A percentile compares a stretch with the other conserved stretches of the same genome.
phyloP scores from a whole-genome alignment of 2,888 invertebrate species.

The Heteromyza rotundicornis region DNA sequence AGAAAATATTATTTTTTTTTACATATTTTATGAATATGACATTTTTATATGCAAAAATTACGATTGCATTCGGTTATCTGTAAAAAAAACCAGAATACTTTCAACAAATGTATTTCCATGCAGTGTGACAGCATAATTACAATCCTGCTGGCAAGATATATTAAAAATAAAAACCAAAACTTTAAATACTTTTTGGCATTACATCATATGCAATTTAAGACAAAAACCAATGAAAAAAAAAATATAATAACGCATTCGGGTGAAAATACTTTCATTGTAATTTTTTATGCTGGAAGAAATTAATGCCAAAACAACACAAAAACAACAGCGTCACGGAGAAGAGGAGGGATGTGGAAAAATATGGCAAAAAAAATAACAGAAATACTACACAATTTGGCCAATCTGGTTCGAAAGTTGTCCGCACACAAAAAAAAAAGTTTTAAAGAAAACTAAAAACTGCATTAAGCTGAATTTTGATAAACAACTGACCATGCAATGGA shows the following conservation, averaged over 20 bases:
- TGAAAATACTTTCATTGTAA: not conserved
- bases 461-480: not conserved
- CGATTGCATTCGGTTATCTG: no score
- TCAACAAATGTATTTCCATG: not conserved
- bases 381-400: slow-evolving; percentile 14
- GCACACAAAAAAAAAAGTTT: not conserved
- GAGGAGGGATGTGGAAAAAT: slow-evolving; percentile 11
- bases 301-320: not conserved
- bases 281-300: not conserved
- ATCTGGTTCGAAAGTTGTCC: slow-evolving; percentile 22
- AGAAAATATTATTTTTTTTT: no score
- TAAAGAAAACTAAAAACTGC: not conserved
- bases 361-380: no score
- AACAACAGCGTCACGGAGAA: not conserved
- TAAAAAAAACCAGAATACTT: slow-evolving; percentile 14
- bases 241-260: not conserved
- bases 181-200: not conserved
- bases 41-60: no score
- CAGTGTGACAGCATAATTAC: not conserved
- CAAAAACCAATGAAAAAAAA: not conserved
- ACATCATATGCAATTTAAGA: not conserved
- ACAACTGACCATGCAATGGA: not conserved
- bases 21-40: no score
- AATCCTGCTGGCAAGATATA: not conserved
- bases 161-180: slow-evolving; percentile 2